Conservation (phyloP, 2,888 invertebrate genomes). For the Oligia latruncula region DNA sequence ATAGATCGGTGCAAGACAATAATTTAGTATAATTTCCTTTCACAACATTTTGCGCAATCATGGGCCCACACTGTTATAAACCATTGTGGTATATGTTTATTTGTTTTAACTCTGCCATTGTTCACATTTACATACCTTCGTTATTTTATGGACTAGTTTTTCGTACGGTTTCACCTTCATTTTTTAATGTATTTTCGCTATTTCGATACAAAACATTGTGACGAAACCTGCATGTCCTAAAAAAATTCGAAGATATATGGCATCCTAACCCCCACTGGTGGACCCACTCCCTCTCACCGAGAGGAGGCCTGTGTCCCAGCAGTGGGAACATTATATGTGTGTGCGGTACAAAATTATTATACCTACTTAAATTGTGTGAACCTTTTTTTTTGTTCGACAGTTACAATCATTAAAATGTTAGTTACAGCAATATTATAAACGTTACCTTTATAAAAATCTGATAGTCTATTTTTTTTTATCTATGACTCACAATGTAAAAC, state of each 20-base stretch:
- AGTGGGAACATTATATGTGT: neutral
- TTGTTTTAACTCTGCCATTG: conserved; percentile 72
- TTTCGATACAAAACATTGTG: neutral
- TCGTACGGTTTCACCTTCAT: conserved; percentile 21
- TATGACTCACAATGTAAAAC: conserved; percentile 65
- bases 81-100: conserved; percentile 71
- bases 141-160: conserved; percentile 46
- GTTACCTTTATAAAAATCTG: conserved; percentile 38
- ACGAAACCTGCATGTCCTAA: neutral
- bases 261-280: neutral
- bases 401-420: conserved; percentile 31
- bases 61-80: conserved; percentile 59
- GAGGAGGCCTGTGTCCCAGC: no score
- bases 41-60: conserved; percentile 79
- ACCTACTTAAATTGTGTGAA: conserved; percentile 7
- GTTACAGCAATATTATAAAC: conserved; percentile 38
- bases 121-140: conserved; percentile 59
- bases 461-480: conserved; percentile 43
- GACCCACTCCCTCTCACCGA: neutral
- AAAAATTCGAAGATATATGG: neutral
- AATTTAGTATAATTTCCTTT: conserved; percentile 84
- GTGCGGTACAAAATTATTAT: neutral
- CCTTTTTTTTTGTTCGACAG: conserved; percentile 5
- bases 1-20: conserved; percentile 76
- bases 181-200: neutral